These are phyloP conservation scores for Lucifuga dentata DNA, from an alignment of 2,113 vertebrate genomes.

Conservation along the genomic window DNA sequence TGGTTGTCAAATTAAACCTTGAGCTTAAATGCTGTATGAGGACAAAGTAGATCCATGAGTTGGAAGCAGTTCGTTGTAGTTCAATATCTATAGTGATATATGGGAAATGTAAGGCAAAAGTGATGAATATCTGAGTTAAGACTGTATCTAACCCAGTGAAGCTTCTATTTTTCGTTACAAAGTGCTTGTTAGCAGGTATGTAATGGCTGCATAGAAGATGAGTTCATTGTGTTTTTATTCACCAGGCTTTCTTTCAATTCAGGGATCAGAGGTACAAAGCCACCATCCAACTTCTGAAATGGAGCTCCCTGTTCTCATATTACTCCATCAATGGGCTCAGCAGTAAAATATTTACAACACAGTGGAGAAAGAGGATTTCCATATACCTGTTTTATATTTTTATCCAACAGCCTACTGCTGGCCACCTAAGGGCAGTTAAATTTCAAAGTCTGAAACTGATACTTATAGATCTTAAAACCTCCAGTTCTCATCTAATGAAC, in stretches of 20 bases:
- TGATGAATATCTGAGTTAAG: background rate
- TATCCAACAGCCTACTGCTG: background rate
- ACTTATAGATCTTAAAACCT: too few species aligned
- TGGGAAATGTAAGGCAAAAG: background rate
- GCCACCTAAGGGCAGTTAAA: background rate
- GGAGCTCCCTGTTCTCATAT: background rate
- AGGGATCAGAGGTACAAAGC: conserved; percentile 3
- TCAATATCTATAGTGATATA: conserved; percentile 11
- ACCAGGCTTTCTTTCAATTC: conserved; percentile 7
- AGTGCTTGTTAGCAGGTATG: background rate
- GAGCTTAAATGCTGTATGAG: conserved; percentile 11
- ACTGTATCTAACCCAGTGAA: background rate
- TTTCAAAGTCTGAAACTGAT: conserved; percentile 9
- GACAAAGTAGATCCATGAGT: background rate
- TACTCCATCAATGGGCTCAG: conserved; percentile 7
- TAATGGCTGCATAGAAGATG: background rate
- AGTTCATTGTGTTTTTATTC: background rate
- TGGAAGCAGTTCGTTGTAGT: background rate
- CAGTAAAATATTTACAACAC: conserved; percentile 25
- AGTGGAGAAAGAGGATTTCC: background rate
- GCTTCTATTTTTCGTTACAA: background rate
- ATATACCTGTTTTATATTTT: conserved; percentile 21
- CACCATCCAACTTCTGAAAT: conserved; percentile 15
- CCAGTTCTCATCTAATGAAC: background rate
- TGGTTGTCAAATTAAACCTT: conserved; percentile 16